These are phyloP conservation scores for Drosophila hamatofila DNA, from an alignment of 2,888 invertebrate species.

Conservation along the genomic window DNA sequence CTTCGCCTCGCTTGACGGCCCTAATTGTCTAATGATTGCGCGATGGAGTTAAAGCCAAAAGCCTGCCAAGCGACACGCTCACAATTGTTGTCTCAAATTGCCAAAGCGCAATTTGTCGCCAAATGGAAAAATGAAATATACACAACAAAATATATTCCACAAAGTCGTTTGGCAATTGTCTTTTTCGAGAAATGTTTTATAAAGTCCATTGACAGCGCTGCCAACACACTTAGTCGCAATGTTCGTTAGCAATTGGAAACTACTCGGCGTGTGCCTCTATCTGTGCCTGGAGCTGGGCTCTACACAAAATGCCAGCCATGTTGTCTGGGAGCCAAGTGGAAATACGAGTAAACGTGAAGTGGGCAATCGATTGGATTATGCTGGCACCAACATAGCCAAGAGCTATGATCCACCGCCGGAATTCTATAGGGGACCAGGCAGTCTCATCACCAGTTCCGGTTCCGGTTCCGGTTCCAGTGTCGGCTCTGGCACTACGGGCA, in stretches of 20 bases:
- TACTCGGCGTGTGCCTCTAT: constrained; percentile 10
- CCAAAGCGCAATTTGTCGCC: constrained; percentile 79
- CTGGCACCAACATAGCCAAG: constrained; percentile 66
- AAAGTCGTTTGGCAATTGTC: constrained; percentile 34
- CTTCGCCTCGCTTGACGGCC: constrained; percentile 70
- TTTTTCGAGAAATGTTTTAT: constrained; percentile 58
- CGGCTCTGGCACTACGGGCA: background rate
- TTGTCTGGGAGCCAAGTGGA: constrained; percentile 48
- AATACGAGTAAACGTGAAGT: constrained; percentile 44
- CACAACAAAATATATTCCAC: constrained; percentile 10
- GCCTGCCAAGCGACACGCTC: constrained; percentile 34
- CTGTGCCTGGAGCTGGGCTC: constrained; percentile 9
- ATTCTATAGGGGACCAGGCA: constrained; percentile 79
- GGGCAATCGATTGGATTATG: constrained; percentile 57
- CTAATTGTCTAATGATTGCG: constrained; percentile 72
- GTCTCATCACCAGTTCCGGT: constrained; percentile 23
- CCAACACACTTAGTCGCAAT: constrained; percentile 69
- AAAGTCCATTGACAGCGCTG: constrained; percentile 66
- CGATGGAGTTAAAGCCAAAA: constrained; percentile 15
- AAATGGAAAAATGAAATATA: constrained; percentile 22
- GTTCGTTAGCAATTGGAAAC: constrained; percentile 53
- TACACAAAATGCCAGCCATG: constrained; percentile 48
- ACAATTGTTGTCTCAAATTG: constrained; percentile 79
- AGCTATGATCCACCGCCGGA: constrained; percentile 82
- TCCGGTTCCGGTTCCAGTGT: constrained; percentile 21